Evolutionary conservation across 2,113 vertebrate genomes (phyloP).

Genomic region (Aplodontia rufa): DNA sequence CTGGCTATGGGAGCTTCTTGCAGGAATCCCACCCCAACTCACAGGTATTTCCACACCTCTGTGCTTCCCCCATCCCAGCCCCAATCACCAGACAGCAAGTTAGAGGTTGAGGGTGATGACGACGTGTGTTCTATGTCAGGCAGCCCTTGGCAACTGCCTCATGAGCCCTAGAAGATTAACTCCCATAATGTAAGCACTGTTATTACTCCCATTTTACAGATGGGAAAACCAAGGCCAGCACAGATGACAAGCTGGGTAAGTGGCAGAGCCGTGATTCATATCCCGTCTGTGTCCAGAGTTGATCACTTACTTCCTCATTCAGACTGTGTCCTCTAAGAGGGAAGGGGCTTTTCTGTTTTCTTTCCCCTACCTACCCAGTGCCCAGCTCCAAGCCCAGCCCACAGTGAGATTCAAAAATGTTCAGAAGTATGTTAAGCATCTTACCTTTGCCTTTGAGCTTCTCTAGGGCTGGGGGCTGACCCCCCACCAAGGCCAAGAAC

Average conservation of each 20-base stretch:
- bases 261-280: not conserved
- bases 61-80: not conserved
- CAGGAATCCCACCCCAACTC: not conserved
- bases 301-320: not conserved
- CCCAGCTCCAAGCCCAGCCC: not conserved
- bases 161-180: not conserved
- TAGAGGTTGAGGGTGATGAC: not conserved
- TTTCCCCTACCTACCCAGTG: not conserved
- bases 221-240: not conserved
- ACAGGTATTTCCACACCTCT: not conserved
- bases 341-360: not conserved
- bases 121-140: not conserved
- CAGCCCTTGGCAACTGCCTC: not conserved
- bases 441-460: slow-evolving; percentile 86
- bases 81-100: not conserved
- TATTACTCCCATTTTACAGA: slow-evolving; percentile 17
- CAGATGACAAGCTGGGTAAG: not conserved
- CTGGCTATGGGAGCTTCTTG: not conserved
- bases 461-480: slow-evolving; percentile 80
- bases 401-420: not conserved
- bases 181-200: not conserved
- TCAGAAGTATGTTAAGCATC: not conserved
- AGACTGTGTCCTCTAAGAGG: not conserved
- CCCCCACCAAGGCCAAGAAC: slow-evolving; percentile 89
- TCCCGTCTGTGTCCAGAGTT: not conserved